Conservation (phyloP, 2,888 invertebrate species). For the Mayetiola destructor region DNA sequence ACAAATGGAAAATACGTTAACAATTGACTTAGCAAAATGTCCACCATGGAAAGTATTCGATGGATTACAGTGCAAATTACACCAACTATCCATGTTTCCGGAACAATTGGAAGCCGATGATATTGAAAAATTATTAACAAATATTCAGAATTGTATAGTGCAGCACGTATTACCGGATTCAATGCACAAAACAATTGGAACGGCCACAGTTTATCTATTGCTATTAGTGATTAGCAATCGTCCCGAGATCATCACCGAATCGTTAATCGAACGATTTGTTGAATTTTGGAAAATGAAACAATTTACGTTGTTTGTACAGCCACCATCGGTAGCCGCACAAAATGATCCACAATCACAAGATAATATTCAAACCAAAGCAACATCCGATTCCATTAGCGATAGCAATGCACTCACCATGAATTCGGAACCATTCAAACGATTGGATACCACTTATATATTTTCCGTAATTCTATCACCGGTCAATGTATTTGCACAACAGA, state of each 20-base stretch:
- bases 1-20: constrained; percentile 19
- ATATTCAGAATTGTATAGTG: constrained; percentile 23
- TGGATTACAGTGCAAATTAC: constrained; percentile 22
- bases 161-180: constrained; percentile 23
- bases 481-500: constrained; percentile 15
- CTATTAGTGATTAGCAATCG: constrained; percentile 24
- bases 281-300: neutral
- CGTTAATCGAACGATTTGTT: neutral
- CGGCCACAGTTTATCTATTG: constrained; percentile 25
- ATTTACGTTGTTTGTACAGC: neutral
- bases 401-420: neutral
- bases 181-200: constrained; percentile 26
- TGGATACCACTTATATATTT: constrained; percentile 16
- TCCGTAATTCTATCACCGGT: constrained; percentile 15
- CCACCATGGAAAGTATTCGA: constrained; percentile 26
- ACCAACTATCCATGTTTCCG: neutral
- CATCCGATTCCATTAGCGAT: neutral
- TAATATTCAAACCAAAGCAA: too few relatives aligned
- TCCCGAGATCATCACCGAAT: neutral
- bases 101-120: constrained; percentile 16
- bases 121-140: constrained; percentile 21
- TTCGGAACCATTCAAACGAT: neutral
- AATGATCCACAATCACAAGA: neutral
- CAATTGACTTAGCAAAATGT: constrained; percentile 20
- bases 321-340: neutral